phyloP scores from a whole-genome alignment of 2,888 invertebrate species.

The Aspidiotus destructor region DNA sequence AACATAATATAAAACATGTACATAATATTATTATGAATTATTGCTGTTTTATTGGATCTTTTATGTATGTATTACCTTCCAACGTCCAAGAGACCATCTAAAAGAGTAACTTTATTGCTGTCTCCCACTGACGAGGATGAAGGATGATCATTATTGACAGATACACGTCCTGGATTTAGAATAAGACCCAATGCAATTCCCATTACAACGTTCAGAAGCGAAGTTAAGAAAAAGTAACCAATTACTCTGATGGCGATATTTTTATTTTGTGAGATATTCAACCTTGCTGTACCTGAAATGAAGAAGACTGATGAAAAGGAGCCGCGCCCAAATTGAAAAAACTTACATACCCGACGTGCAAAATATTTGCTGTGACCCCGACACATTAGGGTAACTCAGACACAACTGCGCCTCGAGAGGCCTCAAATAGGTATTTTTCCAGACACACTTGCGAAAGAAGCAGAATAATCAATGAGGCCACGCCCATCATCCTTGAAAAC shows the following conservation, averaged over 20 bases:
- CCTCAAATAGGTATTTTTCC: too few relatives aligned
- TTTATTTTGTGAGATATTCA: conserved; percentile 77
- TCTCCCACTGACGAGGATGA: conserved; percentile 26
- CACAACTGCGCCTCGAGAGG: too few relatives aligned
- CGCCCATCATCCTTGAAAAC: too few relatives aligned
- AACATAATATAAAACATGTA: too few relatives aligned
- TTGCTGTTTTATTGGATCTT: too few relatives aligned
- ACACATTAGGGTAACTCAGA: too few relatives aligned
- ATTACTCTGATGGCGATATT: conserved; percentile 73
- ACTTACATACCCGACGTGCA: background rate
- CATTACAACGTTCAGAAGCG: conserved; percentile 67
- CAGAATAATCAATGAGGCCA: too few relatives aligned
- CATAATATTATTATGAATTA: too few relatives aligned
- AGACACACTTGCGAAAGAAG: too few relatives aligned
- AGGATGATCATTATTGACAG: conserved; percentile 33
- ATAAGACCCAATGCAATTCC: conserved; percentile 62
- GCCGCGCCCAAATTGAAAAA: background rate
- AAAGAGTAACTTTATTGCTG: conserved; percentile 51
- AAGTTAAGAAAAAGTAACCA: conserved; percentile 68
- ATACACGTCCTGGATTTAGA: conserved; percentile 70
- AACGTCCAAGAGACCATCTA: conserved; percentile 81
- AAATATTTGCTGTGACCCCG: too few relatives aligned
- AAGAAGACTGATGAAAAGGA: background rate
- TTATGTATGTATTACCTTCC: conserved; percentile 60
- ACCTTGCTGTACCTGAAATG: conserved; percentile 63